phyloP scores from a whole-genome alignment of 2,113 vertebrate genomes.

The Panurus biarmicus region DNA sequence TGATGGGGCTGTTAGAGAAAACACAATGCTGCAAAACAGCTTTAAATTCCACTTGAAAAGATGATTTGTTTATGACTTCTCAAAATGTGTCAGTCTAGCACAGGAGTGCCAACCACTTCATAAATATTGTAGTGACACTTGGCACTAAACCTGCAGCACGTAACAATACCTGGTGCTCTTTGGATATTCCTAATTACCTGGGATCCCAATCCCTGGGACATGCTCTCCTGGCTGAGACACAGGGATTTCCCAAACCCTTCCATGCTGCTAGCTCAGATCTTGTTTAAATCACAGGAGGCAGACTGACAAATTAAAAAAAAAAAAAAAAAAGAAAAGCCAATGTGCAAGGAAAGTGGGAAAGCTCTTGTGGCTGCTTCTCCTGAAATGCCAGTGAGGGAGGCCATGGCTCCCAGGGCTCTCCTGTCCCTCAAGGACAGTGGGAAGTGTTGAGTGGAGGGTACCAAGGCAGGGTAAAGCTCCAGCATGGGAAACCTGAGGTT shows the following conservation, averaged over 20 bases:
- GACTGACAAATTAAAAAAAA: neutral
- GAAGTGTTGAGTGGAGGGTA: neutral
- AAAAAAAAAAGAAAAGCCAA: neutral
- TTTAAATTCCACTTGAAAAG: conserved; percentile 17
- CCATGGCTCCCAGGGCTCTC: neutral
- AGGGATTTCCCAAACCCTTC: neutral
- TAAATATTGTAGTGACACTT: neutral
- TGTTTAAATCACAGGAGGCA: neutral
- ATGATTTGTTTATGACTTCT: neutral
- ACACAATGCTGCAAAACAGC: neutral
- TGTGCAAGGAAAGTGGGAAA: neutral
- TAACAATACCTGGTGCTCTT: neutral
- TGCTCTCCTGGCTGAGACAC: rapidly evolving
- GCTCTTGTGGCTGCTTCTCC: neutral
- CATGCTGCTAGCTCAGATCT: neutral
- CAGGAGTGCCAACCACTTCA: neutral
- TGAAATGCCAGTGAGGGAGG: neutral
- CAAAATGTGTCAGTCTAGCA: neutral
- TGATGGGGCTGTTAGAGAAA: neutral
- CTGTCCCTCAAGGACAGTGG: neutral
- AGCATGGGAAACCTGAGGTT: neutral
- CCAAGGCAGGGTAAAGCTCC: neutral
- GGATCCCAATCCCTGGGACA: neutral
- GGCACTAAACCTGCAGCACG: neutral
- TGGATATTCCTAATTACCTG: neutral